phyloP scores from a whole-genome alignment of 2,113 vertebrate genomes.

The Artemisiospiza belli region DNA sequence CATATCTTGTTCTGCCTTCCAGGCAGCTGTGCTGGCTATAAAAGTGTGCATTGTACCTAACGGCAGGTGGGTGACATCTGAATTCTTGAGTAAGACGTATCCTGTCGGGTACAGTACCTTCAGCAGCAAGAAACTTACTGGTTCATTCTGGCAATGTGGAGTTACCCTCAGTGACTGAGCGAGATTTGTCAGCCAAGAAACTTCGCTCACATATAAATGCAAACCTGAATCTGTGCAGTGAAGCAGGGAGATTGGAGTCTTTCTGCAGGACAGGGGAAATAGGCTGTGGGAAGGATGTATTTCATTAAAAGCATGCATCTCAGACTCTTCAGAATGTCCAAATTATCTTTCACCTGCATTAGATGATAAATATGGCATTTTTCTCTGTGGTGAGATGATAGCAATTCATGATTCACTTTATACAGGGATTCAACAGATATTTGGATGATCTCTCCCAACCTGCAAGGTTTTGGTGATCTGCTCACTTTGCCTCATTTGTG shows the following conservation, averaged over 20 bases:
- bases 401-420: background rate
- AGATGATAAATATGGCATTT: background rate
- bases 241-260: background rate
- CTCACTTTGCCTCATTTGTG: background rate
- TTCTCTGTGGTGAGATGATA: background rate
- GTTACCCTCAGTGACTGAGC: background rate
- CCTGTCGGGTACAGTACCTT: background rate
- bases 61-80: background rate
- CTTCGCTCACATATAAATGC: background rate
- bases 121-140: background rate
- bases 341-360: background rate
- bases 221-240: background rate
- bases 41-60: slow-evolving; percentile 22
- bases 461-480: background rate
- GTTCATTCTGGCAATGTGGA: background rate
- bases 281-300: background rate
- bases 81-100: background rate
- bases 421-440: background rate
- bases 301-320: background rate
- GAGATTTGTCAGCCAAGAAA: background rate
- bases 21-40: background rate
- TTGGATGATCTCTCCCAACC: fast-evolving
- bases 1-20: slow-evolving; percentile 42
- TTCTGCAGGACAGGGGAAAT: background rate
- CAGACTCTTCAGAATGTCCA: background rate